Percentiles rank a stretch among this genome's conserved stretches.
Conservation (phyloP, 1,140 invertebrate genomes). For the Chlorops oryzae region DNA sequence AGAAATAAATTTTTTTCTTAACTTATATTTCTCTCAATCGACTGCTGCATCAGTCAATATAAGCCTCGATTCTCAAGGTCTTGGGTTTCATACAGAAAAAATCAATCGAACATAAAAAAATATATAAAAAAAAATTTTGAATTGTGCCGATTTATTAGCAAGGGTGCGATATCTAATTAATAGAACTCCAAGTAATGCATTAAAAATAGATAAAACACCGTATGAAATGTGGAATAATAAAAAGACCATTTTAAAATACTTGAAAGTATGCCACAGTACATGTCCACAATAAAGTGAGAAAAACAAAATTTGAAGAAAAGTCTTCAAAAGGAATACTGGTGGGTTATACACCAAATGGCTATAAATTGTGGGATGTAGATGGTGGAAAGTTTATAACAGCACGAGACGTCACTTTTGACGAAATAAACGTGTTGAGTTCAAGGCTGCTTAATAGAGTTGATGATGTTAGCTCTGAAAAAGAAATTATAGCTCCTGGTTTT, state of each 20-base stretch:
- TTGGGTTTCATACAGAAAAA: too few species aligned
- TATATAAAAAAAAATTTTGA: too few species aligned
- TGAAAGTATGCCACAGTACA: conserved; percentile 30
- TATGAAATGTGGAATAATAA: conserved; percentile 27
- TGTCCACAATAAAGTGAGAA: conserved; percentile 45
- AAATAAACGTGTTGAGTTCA: conserved; percentile 14
- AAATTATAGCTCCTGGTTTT: too few species aligned
- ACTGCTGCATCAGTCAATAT: too few species aligned
- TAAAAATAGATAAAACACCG: conserved; percentile 22
- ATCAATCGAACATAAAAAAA: too few species aligned
- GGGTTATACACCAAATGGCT: conserved; percentile 47
- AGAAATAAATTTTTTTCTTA: too few species aligned
- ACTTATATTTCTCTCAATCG: too few species aligned
- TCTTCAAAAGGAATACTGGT: conserved; percentile 45
- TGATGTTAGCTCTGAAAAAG: too few species aligned
- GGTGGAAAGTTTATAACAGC: conserved; percentile 34
- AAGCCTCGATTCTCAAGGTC: too few species aligned
- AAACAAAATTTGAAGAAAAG: conserved; percentile 46
- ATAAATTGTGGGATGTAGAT: conserved; percentile 45
- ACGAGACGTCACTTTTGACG: conserved; percentile 46
- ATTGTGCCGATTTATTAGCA: too few species aligned
- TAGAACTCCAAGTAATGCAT: conserved; percentile 13
- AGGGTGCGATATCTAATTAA: conserved; percentile 12
- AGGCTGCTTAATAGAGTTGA: too few species aligned
- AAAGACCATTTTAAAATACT: conserved; percentile 23